phyloP scores from a whole-genome alignment of 2,888 invertebrate species.

The Hyalella azteca region DNA sequence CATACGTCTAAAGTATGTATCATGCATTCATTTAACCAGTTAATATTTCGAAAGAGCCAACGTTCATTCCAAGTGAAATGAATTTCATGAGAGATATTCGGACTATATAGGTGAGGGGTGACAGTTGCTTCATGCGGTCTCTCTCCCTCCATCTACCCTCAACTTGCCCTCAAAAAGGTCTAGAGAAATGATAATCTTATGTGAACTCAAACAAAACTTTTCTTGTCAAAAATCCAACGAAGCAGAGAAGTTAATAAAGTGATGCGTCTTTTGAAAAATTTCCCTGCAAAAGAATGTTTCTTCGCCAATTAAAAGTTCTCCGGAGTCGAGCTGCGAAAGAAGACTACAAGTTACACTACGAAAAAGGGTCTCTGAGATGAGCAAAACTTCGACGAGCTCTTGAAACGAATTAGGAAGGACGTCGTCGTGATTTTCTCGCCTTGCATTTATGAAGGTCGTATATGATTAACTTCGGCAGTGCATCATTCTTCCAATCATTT shows the following conservation, averaged over 20 bases:
- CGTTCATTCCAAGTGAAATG: too few relatives aligned
- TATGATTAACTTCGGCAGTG: too few relatives aligned
- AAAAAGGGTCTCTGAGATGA: constrained; percentile 15
- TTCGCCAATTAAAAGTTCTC: constrained; percentile 28
- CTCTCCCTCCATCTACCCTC: not conserved
- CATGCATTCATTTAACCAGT: too few relatives aligned
- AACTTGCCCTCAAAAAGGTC: not conserved
- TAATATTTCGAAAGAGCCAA: too few relatives aligned
- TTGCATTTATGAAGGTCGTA: not conserved
- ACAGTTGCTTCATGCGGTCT: too few relatives aligned
- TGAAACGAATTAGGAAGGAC: constrained; percentile 15
- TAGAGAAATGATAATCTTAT: constrained; percentile 15
- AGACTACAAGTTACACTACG: not conserved
- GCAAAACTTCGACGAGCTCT: not conserved
- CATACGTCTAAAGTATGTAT: too few relatives aligned
- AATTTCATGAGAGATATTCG: too few relatives aligned
- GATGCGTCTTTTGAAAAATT: constrained; percentile 15
- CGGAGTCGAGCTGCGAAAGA: constrained; percentile 12
- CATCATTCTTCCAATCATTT: too few relatives aligned
- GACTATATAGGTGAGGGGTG: too few relatives aligned
- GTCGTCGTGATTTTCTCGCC: not conserved
- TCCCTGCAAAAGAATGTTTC: constrained; percentile 13
- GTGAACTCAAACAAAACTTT: constrained; percentile 30
- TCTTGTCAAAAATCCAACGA: constrained; percentile 33
- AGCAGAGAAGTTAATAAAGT: constrained; percentile 33